Evolutionary conservation across 2,113 vertebrate genomes (phyloP), one percentile per base, ranked within the genome.

Genomic region (Rhinolophus ferrumequinum): DNA sequence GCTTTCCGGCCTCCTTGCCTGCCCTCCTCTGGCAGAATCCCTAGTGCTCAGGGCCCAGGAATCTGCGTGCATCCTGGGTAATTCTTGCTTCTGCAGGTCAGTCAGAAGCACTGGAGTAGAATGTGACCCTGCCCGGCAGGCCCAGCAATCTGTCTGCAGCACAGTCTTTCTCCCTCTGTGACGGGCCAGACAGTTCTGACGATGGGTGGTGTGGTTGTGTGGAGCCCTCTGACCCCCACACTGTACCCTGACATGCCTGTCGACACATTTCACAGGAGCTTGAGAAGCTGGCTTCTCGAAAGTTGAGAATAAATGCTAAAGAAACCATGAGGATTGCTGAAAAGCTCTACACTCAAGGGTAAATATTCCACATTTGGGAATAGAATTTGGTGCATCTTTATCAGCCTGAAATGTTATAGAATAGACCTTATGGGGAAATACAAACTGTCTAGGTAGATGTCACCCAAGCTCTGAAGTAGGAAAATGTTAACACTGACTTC

Each of bases 291-390:
- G 99, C 99, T 14, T 99, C 99, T 86, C 99, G 99, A 30, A 99
- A 99, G 94, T 98, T 99, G 93, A 99, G 97, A 98, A 99, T 99
- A 98, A 99, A 98, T 2, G 99, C 99, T 8, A 99, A 99, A 97
- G 99, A 99, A 97, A 99, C 99, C 0, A 99, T 99, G 99, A 99
- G 98, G 98, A 99, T 99, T 90, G 99, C 99, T 30, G 99, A 99
- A 97, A 99, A 99, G 85, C 99, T 99, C 19, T 99, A 99, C 50
- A 99, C 99, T 33, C 99, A 99, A 97, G 99, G 99, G 99, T 99
- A 98, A 98, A 88, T 72, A 56, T 64, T 38, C 21, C 47, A 72
- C 24, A 28, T 35, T 67, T 92, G 33, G 72, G 54, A 56, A 5
- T 62, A n/a, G 79, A 83, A 11, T 69, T 62, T 79, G 19, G 19